These are phyloP conservation scores for Myotis yumanensis DNA, from an alignment of 2,113 vertebrate genomes.

Conservation along the genomic window DNA sequence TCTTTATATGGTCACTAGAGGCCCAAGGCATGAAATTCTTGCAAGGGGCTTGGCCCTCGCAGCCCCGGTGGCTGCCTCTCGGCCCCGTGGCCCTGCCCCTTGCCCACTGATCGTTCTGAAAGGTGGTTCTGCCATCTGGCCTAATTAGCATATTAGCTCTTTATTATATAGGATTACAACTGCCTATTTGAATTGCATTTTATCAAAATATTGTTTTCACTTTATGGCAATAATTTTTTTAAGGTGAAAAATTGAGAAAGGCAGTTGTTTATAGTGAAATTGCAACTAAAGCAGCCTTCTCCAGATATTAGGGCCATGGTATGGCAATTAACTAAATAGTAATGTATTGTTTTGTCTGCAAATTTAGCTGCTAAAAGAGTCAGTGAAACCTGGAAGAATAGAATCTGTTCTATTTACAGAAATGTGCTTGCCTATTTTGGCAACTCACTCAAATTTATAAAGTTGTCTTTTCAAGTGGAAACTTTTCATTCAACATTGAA, in stretches of 20 bases:
- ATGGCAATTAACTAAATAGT: neutral
- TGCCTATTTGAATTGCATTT: neutral
- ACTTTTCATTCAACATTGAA: neutral
- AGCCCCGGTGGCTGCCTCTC: no score
- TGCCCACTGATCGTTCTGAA: no score
- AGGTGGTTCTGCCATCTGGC: no score
- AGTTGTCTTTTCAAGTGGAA: neutral
- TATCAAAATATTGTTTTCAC: neutral
- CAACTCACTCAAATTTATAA: constrained; percentile 28
- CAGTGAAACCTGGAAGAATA: constrained; percentile 14
- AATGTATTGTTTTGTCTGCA: neutral
- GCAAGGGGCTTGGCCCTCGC: no score
- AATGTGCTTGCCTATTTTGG: constrained; percentile 43
- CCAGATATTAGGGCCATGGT: neutral
- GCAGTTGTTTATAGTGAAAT: neutral
- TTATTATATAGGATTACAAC: neutral
- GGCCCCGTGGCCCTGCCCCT: no score
- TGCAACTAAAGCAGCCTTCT: neutral
- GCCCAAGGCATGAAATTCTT: no score
- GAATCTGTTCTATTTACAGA: neutral
- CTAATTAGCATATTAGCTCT: no score
- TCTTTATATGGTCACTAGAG: neutral
- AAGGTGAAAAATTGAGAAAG: constrained; percentile 27
- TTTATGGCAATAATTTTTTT: neutral
- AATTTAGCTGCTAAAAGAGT: neutral